Base-by-base conservation (phyloP, 64 coral and sea anemone genomes). In the Montipora foliosa region DNA sequence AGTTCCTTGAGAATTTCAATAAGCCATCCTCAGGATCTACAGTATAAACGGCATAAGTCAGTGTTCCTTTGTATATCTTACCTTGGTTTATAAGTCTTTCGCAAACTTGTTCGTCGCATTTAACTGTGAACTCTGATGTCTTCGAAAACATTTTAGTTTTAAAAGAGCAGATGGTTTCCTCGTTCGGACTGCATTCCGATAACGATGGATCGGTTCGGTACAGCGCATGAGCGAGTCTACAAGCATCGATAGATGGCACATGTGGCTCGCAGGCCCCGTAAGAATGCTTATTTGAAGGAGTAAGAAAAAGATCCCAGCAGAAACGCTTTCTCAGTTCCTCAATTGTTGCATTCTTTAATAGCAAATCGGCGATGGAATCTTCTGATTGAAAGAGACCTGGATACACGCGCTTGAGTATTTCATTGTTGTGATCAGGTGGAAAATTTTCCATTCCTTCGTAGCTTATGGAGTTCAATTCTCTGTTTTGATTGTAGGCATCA, bases 191-290 rank as follows among this genome's bases (percentile, higher is more conserved):
- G 29, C 95, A 96, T 19, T 87, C 48, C 1, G 74, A 77, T 75
- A 70, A 69, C 2, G 69, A 73, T 44, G 80, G n/a, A 13, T 94
- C 78, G 4, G 69, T 44, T 47, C 3, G 61, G 67, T 91, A 96
- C 52, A 96, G 55, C 11, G 68, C 57, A 1, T 94, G 10, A 1
- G 95, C 95, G 70, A 94, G 81, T 15, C 61, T 68, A 57, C 95
- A 96, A 21, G 95, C 87, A 44, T 77, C 88, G 1, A 1, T 0
- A 44, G 75, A 69, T 0, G 95, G 80, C 67, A 48, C 75, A 17
- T 96, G 95, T 5, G 95, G 95, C 13, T 87, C 49, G 25, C 95
- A 96, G 8, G 55, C 64, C 3, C 88, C 92, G 58, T 96, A 96
- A 8, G 89, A 48, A 51, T 71, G 45, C 66, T 71, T 86, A 46